phyloP scores from a whole-genome alignment of 2,888 invertebrate genomes.

The Chymomyza fuscimana region DNA sequence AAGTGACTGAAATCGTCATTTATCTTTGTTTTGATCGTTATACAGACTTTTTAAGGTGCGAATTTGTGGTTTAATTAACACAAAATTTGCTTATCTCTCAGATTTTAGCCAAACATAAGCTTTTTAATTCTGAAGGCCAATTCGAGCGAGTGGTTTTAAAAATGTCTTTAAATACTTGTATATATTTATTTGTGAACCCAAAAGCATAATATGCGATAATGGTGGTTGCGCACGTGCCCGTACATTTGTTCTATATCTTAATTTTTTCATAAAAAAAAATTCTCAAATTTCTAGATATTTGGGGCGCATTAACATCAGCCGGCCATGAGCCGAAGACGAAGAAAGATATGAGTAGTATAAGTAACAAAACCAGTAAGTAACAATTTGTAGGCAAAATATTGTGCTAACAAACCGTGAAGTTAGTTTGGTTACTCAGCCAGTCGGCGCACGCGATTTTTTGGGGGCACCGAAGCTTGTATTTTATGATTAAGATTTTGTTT shows the following conservation, averaged over 20 bases:
- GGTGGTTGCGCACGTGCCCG: neutral
- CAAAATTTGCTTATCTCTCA: neutral
- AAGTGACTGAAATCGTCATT: no score
- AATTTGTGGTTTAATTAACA: no score
- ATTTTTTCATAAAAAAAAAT: neutral
- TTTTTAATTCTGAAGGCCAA: neutral
- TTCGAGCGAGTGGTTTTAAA: neutral
- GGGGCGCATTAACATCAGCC: neutral
- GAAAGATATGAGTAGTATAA: neutral
- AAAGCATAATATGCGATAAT: no score
- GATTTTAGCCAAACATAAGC: neutral
- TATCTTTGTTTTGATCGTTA: no score
- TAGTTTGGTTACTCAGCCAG: neutral
- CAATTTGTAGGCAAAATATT: slow-evolving; percentile 72
- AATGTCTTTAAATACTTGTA: neutral
- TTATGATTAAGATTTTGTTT: neutral
- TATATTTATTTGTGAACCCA: no score
- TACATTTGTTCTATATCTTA: neutral
- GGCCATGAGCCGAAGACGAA: neutral
- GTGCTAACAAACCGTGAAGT: slow-evolving; percentile 65
- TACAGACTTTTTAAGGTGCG: no score
- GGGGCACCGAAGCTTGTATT: neutral
- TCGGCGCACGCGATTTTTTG: neutral
- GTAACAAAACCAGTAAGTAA: slow-evolving; percentile 3
- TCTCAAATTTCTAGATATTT: neutral